Evolutionary conservation across 2,888 invertebrate genomes (phyloP).

Genomic region (Lochmaea crataegi): DNA sequence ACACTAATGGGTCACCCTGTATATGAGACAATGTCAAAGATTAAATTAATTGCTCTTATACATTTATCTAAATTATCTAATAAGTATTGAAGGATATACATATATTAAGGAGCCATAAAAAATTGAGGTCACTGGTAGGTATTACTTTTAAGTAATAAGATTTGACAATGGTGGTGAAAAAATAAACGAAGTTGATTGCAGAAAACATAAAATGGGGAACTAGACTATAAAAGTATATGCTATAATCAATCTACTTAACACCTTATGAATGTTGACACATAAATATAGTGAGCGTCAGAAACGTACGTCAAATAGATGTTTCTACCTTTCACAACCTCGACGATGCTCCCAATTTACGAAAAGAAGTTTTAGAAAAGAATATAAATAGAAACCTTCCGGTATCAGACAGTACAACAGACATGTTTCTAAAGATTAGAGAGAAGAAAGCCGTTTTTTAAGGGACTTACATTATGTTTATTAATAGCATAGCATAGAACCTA

Average conservation of each 20-base stretch:
- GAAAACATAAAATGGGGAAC: no score
- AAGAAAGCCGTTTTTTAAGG: not conserved
- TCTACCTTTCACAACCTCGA: not conserved
- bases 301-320: not conserved
- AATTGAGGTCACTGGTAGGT: no score
- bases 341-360: not conserved
- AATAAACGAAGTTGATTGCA: no score
- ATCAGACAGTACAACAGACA: not conserved
- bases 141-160: no score
- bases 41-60: no score
- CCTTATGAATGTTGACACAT: no score
- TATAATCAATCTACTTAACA: not conserved
- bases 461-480: slow-evolving; percentile 3
- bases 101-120: no score
- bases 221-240: not conserved
- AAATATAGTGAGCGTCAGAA: slow-evolving; percentile 2
- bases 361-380: not conserved
- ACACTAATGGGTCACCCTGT: no score
- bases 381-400: not conserved
- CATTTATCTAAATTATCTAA: no score
- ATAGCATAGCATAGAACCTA: slow-evolving; percentile 8
- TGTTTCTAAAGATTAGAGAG: not conserved
- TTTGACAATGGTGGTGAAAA: no score
- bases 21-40: no score
- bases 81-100: no score